phyloP scores from a whole-genome alignment of 1,140 invertebrate genomes.

The Tetragnatha versicolor region DNA sequence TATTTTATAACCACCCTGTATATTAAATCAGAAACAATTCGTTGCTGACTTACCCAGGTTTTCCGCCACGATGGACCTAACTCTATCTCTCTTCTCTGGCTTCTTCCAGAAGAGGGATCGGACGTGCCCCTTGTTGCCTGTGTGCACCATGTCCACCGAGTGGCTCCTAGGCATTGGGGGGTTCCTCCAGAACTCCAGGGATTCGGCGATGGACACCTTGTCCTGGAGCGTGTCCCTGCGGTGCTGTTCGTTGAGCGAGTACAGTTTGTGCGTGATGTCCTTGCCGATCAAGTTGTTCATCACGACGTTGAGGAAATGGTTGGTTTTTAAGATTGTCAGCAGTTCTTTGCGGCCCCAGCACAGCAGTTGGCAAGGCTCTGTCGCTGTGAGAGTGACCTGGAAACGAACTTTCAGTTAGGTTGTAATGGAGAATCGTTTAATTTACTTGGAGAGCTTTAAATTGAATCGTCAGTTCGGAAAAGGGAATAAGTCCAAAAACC shows the following conservation, averaged over 20 bases:
- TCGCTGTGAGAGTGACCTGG: conserved; percentile 79
- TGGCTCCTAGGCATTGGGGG: conserved; percentile 70
- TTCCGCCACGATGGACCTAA: conserved; percentile 27
- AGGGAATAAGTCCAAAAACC: no score
- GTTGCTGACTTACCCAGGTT: conserved; percentile 50
- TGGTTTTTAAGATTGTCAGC: conserved; percentile 74
- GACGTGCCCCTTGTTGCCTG: conserved; percentile 75
- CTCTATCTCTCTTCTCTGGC: conserved; percentile 29
- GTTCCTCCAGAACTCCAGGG: conserved; percentile 48
- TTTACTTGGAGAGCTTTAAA: no score
- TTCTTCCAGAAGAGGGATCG: conserved; percentile 71
- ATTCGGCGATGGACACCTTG: not conserved
- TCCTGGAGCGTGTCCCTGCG: not conserved
- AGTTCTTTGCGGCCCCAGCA: conserved; percentile 79
- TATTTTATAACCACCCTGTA: no score
- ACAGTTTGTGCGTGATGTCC: conserved; percentile 85
- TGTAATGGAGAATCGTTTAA: no score
- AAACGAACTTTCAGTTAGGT: no score
- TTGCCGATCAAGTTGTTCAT: conserved; percentile 81
- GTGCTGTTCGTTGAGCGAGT: conserved; percentile 77
- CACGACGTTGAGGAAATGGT: conserved; percentile 76
- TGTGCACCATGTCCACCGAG: conserved; percentile 80
- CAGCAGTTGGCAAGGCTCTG: conserved; percentile 78
- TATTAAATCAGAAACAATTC: no score
- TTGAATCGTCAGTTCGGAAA: no score